A percentile compares a stretch with the other conserved stretches of the same genome.
phyloP scores from a whole-genome alignment of 2,888 invertebrate species.

The Villa cingulata region DNA sequence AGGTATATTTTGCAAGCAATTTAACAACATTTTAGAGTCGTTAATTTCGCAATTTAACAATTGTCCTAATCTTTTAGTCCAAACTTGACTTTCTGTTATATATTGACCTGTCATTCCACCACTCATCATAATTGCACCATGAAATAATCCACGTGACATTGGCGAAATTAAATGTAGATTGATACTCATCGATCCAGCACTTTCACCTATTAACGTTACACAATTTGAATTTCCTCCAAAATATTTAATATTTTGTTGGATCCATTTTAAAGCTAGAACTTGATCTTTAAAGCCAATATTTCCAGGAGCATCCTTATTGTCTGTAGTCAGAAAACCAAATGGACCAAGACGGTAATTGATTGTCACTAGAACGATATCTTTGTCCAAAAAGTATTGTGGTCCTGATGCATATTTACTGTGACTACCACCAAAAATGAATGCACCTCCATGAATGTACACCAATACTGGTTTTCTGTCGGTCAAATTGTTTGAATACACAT shows the following conservation, averaged over 20 bases:
- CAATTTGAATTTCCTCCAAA: conserved; percentile 42
- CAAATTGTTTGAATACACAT: conserved; percentile 37
- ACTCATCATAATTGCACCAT: conserved; percentile 41
- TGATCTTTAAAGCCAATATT: conserved; percentile 47
- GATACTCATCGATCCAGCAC: conserved; percentile 24
- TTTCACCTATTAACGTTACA: conserved; percentile 40
- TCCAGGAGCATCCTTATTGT: conserved; percentile 40
- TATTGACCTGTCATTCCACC: conserved; percentile 26
- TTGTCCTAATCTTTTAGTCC: conserved; percentile 46
- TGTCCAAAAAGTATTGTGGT: conserved; percentile 44
- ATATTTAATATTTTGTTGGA: conserved; percentile 38
- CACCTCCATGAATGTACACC: conserved; percentile 50
- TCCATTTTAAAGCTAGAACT: conserved; percentile 40
- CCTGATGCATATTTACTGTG: conserved; percentile 30
- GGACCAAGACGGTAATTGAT: conserved; percentile 47
- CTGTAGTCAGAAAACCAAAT: conserved; percentile 39
- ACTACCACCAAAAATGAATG: conserved; percentile 40
- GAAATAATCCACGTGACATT: conserved; percentile 36
- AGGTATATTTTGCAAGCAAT: conserved; percentile 37
- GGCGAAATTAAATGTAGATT: conserved; percentile 29
- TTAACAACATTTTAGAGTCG: conserved; percentile 38
- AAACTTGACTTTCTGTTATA: conserved; percentile 22
- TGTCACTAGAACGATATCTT: conserved; percentile 46
- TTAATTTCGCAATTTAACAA: conserved; percentile 44
- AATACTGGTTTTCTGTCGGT: conserved; percentile 38